Evolutionary conservation across 1,140 invertebrate genomes (phyloP).

Genomic region (Drosophila biarmipes): DNA sequence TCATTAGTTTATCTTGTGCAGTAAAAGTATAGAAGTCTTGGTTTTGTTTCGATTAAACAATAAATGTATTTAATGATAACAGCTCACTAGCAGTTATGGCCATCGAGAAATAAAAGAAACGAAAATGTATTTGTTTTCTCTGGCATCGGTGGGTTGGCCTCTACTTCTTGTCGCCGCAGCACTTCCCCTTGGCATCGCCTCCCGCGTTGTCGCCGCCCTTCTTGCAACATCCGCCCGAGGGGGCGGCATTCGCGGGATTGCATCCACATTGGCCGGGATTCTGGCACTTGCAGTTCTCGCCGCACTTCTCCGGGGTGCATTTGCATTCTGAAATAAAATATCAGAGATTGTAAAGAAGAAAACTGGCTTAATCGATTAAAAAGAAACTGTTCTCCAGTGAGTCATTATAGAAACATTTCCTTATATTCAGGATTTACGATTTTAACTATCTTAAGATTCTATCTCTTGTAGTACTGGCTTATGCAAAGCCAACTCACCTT

Average conservation of each 20-base stretch:
- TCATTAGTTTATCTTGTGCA: constrained; percentile 49
- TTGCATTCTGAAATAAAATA: constrained; percentile 86
- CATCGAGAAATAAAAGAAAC: constrained; percentile 29
- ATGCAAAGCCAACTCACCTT: constrained; percentile 40
- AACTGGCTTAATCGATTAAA: too few species aligned
- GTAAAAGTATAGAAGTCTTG: constrained; percentile 50
- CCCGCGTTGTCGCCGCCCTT: constrained; percentile 9
- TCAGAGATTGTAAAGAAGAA: too few species aligned
- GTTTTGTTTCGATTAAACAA: constrained; percentile 61
- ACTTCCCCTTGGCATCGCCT: constrained; percentile 26
- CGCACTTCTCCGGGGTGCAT: constrained; percentile 85
- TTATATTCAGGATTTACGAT: too few species aligned
- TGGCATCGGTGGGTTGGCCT: not conserved
- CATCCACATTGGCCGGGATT: constrained; percentile 83
- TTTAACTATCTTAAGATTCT: too few species aligned
- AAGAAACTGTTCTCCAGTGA: too few species aligned
- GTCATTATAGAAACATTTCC: too few species aligned
- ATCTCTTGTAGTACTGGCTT: too few species aligned
- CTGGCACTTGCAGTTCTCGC: constrained; percentile 85
- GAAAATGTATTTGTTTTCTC: constrained; percentile 32
- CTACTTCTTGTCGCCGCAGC: constrained; percentile 41
- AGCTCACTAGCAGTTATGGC: constrained; percentile 40
- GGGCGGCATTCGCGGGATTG: constrained; percentile 33
- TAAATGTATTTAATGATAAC: constrained; percentile 53
- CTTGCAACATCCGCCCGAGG: constrained; percentile 34